Evolutionary conservation across 2,888 invertebrate species (phyloP), one percentile per base, ranked within the genome.

Genomic region (Dorcus hopei): DNA sequence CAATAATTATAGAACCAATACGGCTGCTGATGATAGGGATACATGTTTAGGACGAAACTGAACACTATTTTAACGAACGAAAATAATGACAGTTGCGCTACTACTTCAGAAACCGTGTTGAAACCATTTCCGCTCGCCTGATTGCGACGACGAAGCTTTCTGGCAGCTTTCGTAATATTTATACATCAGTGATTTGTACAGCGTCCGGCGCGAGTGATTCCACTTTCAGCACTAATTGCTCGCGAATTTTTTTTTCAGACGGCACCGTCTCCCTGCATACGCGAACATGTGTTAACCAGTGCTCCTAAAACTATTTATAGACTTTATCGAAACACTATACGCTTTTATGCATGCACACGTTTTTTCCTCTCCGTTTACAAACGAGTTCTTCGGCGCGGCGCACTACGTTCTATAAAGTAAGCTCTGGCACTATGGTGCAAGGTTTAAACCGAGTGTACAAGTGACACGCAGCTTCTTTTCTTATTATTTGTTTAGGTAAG

Each of bases 1-100:
- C 59, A 59, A 23, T 56, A 56, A 14, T 54, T 52, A 41, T 59
- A 59, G 49, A 59, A 56, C 43, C 59, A 55, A 26, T 59, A 56
- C 16, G 59, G 53, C 2, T 23, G 38, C 33, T 55, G 41, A 42
- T 4, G 41, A 40, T 19, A 41, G 16, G 39, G 19, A 49, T 55
- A 55, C 49, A 55, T 55, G 23, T 52, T 38, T 16, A 3, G 26
- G 7, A 6, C 6, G 26, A 6, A 33, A 33, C 26, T 33, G 7
- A 33, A 33, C 26, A 33, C 26, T 33, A 33, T 33, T 33, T 33
- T 33, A 33, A 33, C 26, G 26, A 33, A 33, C 1, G 5, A 33
- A 33, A 33, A 33, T 7, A 33, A 33, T 33, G 26, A 33, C 26
- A 33, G 26, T 33, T 33, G 26, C 26, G 26, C 26, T 14, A 14